Evolutionary conservation across 2,797 vertebrate genomes (phyloP).

Genomic region (Danio choprae): DNA sequence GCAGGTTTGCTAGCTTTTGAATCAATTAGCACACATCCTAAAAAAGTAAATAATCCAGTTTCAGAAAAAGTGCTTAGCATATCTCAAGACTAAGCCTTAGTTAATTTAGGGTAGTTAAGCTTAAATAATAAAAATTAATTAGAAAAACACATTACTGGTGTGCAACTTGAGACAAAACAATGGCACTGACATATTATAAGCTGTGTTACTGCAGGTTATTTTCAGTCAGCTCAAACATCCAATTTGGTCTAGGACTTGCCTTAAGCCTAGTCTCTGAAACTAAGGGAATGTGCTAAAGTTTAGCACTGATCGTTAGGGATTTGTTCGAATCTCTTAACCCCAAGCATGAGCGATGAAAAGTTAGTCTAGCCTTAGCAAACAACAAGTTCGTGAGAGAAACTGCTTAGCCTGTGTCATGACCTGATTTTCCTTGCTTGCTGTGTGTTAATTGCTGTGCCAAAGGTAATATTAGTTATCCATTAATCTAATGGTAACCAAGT

Average conservation of each 20-base stretch:
- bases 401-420: neutral
- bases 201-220: too few relatives aligned
- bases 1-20: neutral
- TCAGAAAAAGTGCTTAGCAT: too few relatives aligned
- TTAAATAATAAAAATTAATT: too few relatives aligned
- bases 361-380: neutral
- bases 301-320: neutral
- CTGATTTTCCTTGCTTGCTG: neutral
- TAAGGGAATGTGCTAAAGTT: neutral
- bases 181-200: too few relatives aligned
- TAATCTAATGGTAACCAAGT: constrained; percentile 32
- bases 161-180: too few relatives aligned
- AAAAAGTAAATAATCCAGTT: too few relatives aligned
- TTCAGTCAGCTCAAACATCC: too few relatives aligned
- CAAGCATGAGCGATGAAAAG: neutral
- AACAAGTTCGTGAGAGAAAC: neutral
- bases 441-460: neutral
- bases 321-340: neutral
- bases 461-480: neutral
- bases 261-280: too few relatives aligned
- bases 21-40: neutral
- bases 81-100: too few relatives aligned
- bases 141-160: too few relatives aligned
- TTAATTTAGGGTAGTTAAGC: too few relatives aligned
- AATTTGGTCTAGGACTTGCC: too few relatives aligned